Base-by-base conservation (phyloP, 2,113 vertebrate genomes). In the Lophius piscatorius region DNA sequence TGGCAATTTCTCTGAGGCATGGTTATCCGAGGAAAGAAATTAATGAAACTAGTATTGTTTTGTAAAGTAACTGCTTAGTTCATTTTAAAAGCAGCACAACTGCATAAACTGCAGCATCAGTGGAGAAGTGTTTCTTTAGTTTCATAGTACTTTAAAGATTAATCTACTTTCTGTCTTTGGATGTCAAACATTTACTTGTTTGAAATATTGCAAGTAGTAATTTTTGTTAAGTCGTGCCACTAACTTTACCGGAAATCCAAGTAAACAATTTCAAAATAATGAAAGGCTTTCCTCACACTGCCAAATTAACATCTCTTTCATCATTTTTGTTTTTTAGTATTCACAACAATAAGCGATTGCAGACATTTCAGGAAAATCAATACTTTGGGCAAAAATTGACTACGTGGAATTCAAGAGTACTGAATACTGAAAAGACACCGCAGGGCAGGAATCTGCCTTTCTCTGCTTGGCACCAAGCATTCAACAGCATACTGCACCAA, bases 401-500 rank as follows among this genome's bases (percentile, higher is more conserved):
- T 10, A 70, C 38, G 36, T n/a, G n/a, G n/a, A 55, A 39, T 39
- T 63, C 21, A 51, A 12, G 36, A 59, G 56, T 36, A 22, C 18
- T n/a, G n/a, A n/a, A n/a, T n/a, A 70, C 41, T 52, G 45, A 72
- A 71, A 81, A 63, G 55, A 74, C 75, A 79, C 54, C 68, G 64
- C 62, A 41, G 72, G 63, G 40, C 38, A 50, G 24, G 40, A 55
- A 76, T 72, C 57, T 46, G 42, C 49, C 16, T 45, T 64, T 80
- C 58, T 49, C 48, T 78, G 78, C 78, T 76, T n/a, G 21, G 67
- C 63, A 63, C 69, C 69, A 50, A 65, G 73, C 71, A 70, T 84
- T 81, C 78, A 87, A 86, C 84, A 90, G 87, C 81, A 90, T 86
- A 89, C 87, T 91, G 91, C 91, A 90, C 88, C 91, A 92, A 91